Evolutionary conservation across 2,113 vertebrate species (phyloP), one percentile per base, ranked within the genome.

Genomic region (Hemibagrus wyckioides): DNA sequence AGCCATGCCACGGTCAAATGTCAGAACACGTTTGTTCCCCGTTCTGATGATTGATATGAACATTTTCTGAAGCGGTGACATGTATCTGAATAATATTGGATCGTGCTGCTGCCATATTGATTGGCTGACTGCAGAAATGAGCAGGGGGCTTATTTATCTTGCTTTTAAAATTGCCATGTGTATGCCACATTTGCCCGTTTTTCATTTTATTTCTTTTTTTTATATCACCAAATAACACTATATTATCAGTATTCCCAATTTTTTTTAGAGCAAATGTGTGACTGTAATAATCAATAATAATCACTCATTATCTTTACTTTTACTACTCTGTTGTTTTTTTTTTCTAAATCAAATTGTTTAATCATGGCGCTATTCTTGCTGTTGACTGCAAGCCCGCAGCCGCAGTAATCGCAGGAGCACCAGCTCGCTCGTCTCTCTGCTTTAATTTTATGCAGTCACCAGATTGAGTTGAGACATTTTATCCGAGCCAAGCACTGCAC

Each of bases 371-470:
- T 67, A 33, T 8, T 83, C n/a, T 65, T 80, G 44, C 44, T 80
- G 44, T 6, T 56, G 67, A 82, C 52, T 56, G 65, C 7, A 50
- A 48, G n/a, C 30, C 1, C 19, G 15, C 8, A 50, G 56, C 87
- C 54, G 41, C 87, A 79, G 36, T 2, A 21, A 36, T 63, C 73
- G 0, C 44, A 54, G 71, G 50, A 79, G 44, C 71, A 39, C 8
- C 28, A 44, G 44, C 81, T n/a, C 48, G 63, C 85, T 86, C 88
- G n/a, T 82, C 87, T 85, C 92, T 86, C 89, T 93, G 92, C 92
- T 89, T 87, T 90, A 90, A 92, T 90, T 91, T 92, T 91, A 87
- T 92, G 90, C 88, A 89, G 87, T 59, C 90, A 88, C 76, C 82
- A 84, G 88, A 88, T 83, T 88, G 91, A 90, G 82, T 86, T 44